Evolutionary conservation across 2,797 vertebrate genomes (phyloP), one percentile per base, ranked within the genome.

Genomic region (Chanos chanos): DNA sequence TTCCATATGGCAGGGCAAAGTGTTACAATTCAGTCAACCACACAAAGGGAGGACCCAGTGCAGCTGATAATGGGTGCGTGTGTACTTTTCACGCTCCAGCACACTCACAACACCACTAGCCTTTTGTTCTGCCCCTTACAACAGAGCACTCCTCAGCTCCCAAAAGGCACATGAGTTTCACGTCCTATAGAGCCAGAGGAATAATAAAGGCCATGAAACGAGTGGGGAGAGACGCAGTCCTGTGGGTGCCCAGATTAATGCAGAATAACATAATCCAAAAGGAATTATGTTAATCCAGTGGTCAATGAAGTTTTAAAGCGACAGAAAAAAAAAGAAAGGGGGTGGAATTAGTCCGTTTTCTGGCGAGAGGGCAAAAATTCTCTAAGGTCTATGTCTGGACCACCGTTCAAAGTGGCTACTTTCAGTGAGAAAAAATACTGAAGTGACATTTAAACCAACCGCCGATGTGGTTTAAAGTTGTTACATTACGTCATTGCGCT

Each of bases 81-180:
- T 63, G 50, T 60, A 55, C 28, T 51, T 30, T 63, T 16, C 44
- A 68, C 2, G 45, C 37, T 68, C 57, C 18, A 51, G 62, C 63
- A 66, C 49, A 55, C 40, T 28, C 24, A 60, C 56, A 66, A 40
- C 47, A 64, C 44, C 33, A 30, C 18, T 21, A 18, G 10, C 51
- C 52, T 49, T 65, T 68, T 68, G 53, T 65, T 31, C 31, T 22
- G 45, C 30, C 19, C 13, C 13, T 4, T 27, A 55, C 43, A 61
- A 50, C 71, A 60, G 36, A 34, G 41, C 22, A 16, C 27, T 21
- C 40, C 10, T 2, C 7, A 61, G 75, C 61, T n/a, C n/a, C n/a
- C n/a, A 49, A 64, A 66, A 61, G 10, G 22, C 22, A 36, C 8
- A 21, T 63, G 66, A 63, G 56, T 43, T 51, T 60, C 57, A 49